Evolutionary conservation across 2,888 invertebrate species (phyloP).

Genomic region (Phengaris arion): DNA sequence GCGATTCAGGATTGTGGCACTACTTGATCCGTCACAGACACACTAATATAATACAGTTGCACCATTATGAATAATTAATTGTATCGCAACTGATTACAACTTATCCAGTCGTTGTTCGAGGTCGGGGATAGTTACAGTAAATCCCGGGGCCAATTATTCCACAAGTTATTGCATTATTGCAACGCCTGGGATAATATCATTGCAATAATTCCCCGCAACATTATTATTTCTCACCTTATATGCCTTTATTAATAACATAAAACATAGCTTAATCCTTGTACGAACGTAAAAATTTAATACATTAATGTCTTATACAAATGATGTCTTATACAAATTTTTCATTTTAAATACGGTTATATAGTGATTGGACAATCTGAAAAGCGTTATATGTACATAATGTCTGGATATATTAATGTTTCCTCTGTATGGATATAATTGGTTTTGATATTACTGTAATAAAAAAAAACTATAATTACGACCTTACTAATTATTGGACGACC

Average conservation of each 20-base stretch:
- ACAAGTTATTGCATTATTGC: slow-evolving; percentile 46
- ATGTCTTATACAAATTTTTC: neutral
- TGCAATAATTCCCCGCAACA: slow-evolving; percentile 41
- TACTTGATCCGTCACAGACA: too few relatives aligned
- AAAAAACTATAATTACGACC: neutral
- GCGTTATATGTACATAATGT: neutral
- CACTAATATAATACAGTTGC: neutral
- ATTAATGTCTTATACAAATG: neutral
- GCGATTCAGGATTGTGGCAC: too few relatives aligned
- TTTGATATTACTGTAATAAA: neutral
- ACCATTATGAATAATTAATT: neutral
- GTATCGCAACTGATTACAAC: neutral
- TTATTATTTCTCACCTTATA: slow-evolving; percentile 40
- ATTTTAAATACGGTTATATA: slow-evolving; percentile 22
- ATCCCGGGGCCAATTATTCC: slow-evolving; percentile 55
- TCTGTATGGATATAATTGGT: neutral
- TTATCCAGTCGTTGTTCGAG: slow-evolving; percentile 14
- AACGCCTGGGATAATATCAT: slow-evolving; percentile 39
- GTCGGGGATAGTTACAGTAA: slow-evolving; percentile 49
- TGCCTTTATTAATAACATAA: slow-evolving; percentile 34
- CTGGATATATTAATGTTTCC: neutral
- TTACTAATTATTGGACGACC: neutral
- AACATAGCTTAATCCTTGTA: slow-evolving; percentile 10
- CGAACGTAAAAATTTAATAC: slow-evolving; percentile 2
- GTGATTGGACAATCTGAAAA: neutral